A percentile compares a stretch with the other conserved stretches of the same genome.
Conservation (phyloP, 2,888 invertebrate genomes). For the Tineola bisselliella region DNA sequence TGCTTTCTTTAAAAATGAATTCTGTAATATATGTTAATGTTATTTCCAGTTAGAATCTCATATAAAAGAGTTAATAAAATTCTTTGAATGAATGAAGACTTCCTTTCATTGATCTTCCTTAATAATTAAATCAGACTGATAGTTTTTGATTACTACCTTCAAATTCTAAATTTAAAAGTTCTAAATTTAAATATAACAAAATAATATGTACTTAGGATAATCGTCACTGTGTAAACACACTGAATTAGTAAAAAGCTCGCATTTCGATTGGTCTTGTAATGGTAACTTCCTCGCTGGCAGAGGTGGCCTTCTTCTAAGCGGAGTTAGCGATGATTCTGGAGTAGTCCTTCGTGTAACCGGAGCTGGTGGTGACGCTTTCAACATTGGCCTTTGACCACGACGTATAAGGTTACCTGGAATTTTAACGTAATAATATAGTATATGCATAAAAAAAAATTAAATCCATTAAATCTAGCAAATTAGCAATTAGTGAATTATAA, state of each 20-base stretch:
- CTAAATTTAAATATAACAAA: not conserved
- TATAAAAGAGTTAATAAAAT: too few species aligned
- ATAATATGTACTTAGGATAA: conserved; percentile 77
- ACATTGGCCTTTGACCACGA: conserved; percentile 40
- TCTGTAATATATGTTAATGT: too few species aligned
- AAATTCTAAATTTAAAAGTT: too few species aligned
- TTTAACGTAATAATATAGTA: not conserved
- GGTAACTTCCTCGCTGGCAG: conserved; percentile 32
- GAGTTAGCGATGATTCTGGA: conserved; percentile 29
- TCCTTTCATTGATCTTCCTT: too few species aligned
- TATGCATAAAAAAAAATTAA: too few species aligned
- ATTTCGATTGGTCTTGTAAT: conserved; percentile 44
- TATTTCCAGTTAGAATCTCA: too few species aligned
- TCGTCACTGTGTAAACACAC: conserved; percentile 77
- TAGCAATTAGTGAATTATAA: too few species aligned
- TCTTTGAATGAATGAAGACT: too few species aligned
- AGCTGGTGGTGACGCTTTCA: conserved; percentile 25
- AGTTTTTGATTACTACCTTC: too few species aligned
- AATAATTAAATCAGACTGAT: too few species aligned
- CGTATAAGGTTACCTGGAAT: conserved; percentile 41
- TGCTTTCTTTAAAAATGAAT: too few species aligned
- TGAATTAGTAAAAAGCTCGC: conserved; percentile 76
- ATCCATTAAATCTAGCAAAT: too few species aligned
- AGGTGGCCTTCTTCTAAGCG: conserved; percentile 28
- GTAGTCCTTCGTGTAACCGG: conserved; percentile 37